These are phyloP conservation scores for Lasioglossum lativentre DNA, from an alignment of 2,888 invertebrate species.

Conservation along the genomic window DNA sequence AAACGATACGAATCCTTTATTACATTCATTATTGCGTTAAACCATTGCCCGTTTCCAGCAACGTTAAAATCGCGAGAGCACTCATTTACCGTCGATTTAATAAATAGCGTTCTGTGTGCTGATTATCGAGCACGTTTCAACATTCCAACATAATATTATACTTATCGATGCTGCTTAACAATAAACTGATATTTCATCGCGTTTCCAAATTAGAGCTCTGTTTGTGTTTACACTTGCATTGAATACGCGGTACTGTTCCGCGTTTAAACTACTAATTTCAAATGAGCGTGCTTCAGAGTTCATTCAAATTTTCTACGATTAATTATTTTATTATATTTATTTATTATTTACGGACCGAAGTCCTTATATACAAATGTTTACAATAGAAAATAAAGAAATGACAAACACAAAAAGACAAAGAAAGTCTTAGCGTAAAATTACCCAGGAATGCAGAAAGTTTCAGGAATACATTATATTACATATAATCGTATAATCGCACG, in stretches of 20 bases:
- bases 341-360: no score
- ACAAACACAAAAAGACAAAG: no score
- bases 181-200: neutral
- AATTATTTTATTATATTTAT: no score
- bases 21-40: conserved; percentile 1
- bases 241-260: no score
- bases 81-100: neutral
- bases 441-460: no score
- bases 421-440: no score
- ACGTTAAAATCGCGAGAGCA: neutral
- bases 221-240: no score
- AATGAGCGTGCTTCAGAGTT: neutral
- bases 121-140: neutral
- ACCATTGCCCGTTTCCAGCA: neutral
- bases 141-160: neutral
- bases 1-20: neutral
- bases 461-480: no score
- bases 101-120: neutral
- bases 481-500: no score
- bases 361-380: no score
- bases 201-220: neutral
- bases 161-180: neutral
- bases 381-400: no score
- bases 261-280: neutral
- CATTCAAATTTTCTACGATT: neutral